Evolutionary conservation across 2,888 invertebrate species (phyloP).

Genomic region (Lasioglossum oenotherae): DNA sequence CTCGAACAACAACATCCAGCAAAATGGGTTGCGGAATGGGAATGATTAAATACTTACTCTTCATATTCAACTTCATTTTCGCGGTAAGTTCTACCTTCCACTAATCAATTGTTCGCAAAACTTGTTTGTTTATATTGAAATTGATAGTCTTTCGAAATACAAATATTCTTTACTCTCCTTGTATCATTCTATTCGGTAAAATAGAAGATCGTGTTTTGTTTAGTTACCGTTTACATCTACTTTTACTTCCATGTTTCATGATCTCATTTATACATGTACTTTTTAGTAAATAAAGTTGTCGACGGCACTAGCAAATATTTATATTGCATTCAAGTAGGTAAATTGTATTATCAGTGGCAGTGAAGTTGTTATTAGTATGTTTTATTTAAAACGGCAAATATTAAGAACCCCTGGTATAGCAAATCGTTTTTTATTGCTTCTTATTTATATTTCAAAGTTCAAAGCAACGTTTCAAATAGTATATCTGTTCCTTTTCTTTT

Average conservation of each 20-base stretch:
- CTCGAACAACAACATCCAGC: neutral
- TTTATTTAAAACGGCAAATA: no score
- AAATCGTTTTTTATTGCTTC: no score
- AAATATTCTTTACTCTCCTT: neutral
- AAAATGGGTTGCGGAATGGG: constrained; percentile 88
- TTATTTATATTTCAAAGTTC: no score
- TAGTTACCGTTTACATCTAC: neutral
- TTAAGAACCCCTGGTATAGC: no score
- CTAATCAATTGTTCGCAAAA: neutral
- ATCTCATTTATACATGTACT: neutral
- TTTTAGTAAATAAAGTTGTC: neutral
- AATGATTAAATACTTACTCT: constrained; percentile 92
- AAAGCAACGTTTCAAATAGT: neutral
- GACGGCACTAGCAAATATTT: no score
- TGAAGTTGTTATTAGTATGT: no score
- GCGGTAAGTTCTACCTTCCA: constrained; percentile 87
- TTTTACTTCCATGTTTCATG: neutral
- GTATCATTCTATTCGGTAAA: no score
- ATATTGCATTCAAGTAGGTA: no score
- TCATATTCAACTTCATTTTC: constrained; percentile 91
- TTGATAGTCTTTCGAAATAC: neutral
- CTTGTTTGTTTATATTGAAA: neutral
- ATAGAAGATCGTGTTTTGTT: no score
- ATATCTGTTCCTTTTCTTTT: neutral
- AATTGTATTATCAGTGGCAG: no score